These are phyloP conservation scores for Mycteria americana DNA, from an alignment of 2,797 vertebrate genomes.

Conservation along the genomic window DNA sequence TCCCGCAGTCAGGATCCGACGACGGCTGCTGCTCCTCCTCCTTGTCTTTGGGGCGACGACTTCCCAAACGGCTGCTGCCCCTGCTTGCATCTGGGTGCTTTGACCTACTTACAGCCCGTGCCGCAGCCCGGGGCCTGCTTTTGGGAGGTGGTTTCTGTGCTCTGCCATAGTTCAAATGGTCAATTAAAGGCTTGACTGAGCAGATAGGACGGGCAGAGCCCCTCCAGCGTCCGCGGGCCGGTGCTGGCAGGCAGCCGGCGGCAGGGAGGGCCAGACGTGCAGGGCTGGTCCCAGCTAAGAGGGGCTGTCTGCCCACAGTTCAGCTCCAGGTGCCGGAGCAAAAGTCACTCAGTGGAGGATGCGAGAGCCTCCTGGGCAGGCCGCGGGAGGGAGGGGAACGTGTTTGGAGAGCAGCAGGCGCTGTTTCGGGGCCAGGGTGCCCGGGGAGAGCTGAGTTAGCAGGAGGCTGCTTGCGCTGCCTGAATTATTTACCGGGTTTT, in stretches of 20 bases:
- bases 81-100: conserved; percentile 6
- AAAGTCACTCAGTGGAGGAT: neutral
- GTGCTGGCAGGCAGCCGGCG: neutral
- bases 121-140: conserved; percentile 6
- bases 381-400: neutral
- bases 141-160: neutral
- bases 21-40: neutral
- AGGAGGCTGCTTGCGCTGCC: neutral
- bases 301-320: neutral
- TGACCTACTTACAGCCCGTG: conserved; percentile 40
- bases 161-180: conserved; percentile 50
- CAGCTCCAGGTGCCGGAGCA: neutral
- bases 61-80: neutral
- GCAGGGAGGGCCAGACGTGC: neutral
- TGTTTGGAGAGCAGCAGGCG: neutral
- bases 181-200: conserved; percentile 68
- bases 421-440: neutral
- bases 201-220: conserved; percentile 51
- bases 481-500: neutral
- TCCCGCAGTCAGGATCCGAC: accelerated
- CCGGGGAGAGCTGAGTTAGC: neutral
- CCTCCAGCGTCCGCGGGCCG: neutral
- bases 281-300: neutral
- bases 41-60: neutral
- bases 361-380: neutral